Conservation (phyloP, 2,888 invertebrate species). For the Protophormia terraenovae region DNA sequence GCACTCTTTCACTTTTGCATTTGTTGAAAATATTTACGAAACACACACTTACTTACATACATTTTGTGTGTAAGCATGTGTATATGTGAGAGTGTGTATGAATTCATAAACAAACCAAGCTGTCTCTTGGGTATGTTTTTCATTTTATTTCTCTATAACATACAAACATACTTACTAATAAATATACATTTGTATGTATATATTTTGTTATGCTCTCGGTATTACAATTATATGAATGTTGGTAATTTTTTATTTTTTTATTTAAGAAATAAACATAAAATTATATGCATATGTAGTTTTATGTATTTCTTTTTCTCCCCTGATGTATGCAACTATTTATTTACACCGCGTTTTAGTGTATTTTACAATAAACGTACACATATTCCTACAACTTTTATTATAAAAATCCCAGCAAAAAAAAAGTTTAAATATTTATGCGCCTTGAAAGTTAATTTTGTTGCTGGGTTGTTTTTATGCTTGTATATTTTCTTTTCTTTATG, state of each 20-base stretch:
- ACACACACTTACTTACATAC: not conserved
- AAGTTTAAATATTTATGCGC: too few species aligned
- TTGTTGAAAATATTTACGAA: slow-evolving; percentile 12
- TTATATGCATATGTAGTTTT: not conserved
- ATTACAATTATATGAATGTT: not conserved
- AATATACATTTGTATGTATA: not conserved
- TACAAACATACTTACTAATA: not conserved
- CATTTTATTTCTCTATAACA: slow-evolving; percentile 18
- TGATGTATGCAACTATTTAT: slow-evolving; percentile 54
- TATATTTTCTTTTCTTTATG: slow-evolving; percentile 33
- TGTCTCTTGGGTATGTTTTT: slow-evolving; percentile 55
- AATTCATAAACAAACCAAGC: slow-evolving; percentile 56
- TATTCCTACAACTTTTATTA: not conserved
- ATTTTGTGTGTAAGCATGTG: not conserved
- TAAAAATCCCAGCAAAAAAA: too few species aligned
- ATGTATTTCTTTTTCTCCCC: slow-evolving; percentile 26
- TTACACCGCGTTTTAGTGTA: slow-evolving; percentile 25
- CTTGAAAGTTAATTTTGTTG: too few species aligned
- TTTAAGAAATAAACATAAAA: slow-evolving; percentile 19
- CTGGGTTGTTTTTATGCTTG: not conserved
- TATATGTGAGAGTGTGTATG: slow-evolving; percentile 12
- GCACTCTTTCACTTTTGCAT: not conserved
- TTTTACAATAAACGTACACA: not conserved
- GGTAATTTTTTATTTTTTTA: slow-evolving; percentile 14
- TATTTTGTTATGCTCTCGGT: too few species aligned